These are phyloP conservation scores for Rhynchopsitta pachyrhyncha DNA, from an alignment of 2,113 vertebrate genomes.

Conservation along the genomic window DNA sequence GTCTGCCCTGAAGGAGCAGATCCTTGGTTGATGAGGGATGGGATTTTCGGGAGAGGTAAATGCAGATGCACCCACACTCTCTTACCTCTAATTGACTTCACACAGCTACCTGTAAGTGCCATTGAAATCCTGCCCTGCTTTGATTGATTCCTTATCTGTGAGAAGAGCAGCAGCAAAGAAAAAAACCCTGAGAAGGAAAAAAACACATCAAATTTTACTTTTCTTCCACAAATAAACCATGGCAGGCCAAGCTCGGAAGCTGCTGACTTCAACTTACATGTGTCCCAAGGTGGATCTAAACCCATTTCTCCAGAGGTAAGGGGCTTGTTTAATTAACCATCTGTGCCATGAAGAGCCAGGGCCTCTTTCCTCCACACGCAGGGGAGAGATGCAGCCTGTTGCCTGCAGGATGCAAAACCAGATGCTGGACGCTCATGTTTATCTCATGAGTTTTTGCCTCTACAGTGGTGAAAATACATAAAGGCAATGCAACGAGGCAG, in stretches of 20 bases:
- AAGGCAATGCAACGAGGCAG: fast-evolving
- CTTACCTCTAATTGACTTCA: neutral
- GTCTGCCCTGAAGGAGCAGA: neutral
- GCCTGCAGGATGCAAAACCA: neutral
- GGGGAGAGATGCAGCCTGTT: neutral
- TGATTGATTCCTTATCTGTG: neutral
- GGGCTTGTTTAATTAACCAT: constrained; percentile 31
- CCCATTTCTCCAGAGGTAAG: neutral
- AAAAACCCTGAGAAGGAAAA: neutral
- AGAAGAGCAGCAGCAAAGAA: neutral
- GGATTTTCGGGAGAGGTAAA: neutral
- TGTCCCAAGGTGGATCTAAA: constrained; percentile 21
- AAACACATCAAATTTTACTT: neutral
- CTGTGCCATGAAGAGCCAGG: neutral
- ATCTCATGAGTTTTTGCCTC: neutral
- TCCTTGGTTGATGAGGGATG: neutral
- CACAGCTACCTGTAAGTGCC: fast-evolving
- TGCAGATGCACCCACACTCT: no score
- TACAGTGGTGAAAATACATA: neutral
- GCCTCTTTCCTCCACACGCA: neutral
- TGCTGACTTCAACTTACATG: constrained; percentile 8
- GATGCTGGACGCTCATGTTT: constrained; percentile 23
- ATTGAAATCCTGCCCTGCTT: neutral
- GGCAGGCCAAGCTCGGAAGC: neutral
- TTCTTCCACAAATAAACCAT: constrained; percentile 25